phyloP scores from a whole-genome alignment of 2,113 vertebrate genomes.

The Oncorhynchus clarkii region DNA sequence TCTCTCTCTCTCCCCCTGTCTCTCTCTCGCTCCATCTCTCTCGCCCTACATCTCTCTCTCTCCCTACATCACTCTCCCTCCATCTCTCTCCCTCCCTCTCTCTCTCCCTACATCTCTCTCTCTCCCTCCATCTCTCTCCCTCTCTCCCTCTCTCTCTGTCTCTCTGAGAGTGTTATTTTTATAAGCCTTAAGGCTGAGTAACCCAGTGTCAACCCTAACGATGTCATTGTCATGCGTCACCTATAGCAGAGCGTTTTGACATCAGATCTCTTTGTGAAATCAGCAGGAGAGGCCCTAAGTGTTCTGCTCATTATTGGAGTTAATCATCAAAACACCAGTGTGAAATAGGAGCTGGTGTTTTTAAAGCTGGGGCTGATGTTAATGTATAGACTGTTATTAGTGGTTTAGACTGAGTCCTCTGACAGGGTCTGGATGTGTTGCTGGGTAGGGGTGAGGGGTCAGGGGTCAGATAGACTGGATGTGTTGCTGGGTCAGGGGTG shows the following conservation, averaged over 20 bases:
- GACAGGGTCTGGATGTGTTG: too few relatives aligned
- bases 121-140: too few relatives aligned
- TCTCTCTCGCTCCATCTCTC: too few relatives aligned
- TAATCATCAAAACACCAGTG: conserved; percentile 59
- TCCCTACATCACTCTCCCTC: fast-evolving
- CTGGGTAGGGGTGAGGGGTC: too few relatives aligned
- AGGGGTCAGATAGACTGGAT: background rate
- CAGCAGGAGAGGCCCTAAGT: conserved; percentile 17
- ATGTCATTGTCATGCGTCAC: conserved; percentile 50
- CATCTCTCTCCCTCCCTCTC: too few relatives aligned
- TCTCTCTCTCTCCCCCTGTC: too few relatives aligned
- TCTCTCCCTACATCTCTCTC: too few relatives aligned
- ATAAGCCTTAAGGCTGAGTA: conserved; percentile 12
- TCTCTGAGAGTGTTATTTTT: background rate
- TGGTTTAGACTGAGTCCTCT: conserved; percentile 41
- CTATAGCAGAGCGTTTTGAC: conserved; percentile 33
- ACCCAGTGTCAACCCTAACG: conserved; percentile 11
- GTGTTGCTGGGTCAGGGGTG: background rate
- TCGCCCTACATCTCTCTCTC: too few relatives aligned
- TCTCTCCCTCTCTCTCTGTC: fast-evolving
- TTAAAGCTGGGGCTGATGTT: conserved; percentile 52
- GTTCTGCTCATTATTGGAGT: conserved; percentile 55
- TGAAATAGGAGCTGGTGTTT: conserved; percentile 60
- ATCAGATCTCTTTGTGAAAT: conserved; percentile 43
- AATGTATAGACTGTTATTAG: conserved; percentile 33